Evolutionary conservation across 2,888 invertebrate genomes (phyloP).

Genomic region (Agrilus cyanescens): DNA sequence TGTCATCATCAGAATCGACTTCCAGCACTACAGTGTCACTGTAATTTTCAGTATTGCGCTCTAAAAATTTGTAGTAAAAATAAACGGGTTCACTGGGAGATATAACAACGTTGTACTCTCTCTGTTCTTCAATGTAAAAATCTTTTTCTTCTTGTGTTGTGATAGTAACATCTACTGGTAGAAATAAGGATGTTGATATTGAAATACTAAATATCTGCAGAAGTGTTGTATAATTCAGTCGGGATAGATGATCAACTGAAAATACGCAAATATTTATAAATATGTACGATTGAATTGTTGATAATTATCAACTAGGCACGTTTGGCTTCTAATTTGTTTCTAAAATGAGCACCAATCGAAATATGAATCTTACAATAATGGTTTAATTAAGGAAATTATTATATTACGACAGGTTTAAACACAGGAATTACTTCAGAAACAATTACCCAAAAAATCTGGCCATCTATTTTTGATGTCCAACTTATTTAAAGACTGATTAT

Average conservation of each 20-base stretch:
- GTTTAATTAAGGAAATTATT: too few relatives aligned
- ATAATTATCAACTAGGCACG: neutral
- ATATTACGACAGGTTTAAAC: too few relatives aligned
- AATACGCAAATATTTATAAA: constrained; percentile 10
- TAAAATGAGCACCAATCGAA: too few relatives aligned
- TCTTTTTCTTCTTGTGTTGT: constrained; percentile 42
- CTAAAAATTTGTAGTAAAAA: constrained; percentile 46
- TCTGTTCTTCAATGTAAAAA: constrained; percentile 39
- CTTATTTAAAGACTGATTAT: too few relatives aligned
- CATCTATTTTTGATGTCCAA: too few relatives aligned
- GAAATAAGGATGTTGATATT: constrained; percentile 50
- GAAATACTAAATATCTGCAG: constrained; percentile 46
- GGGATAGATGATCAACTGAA: neutral
- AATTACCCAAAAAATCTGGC: too few relatives aligned
- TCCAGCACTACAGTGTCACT: constrained; percentile 43
- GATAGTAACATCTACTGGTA: constrained; percentile 43
- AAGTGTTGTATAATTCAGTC: too few relatives aligned
- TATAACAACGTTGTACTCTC: constrained; percentile 23
- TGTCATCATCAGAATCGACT: constrained; percentile 51
- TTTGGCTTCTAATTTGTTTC: too few relatives aligned
- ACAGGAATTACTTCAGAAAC: too few relatives aligned
- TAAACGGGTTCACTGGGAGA: constrained; percentile 44
- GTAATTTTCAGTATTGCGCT: constrained; percentile 23
- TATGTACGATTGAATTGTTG: neutral
- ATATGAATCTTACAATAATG: too few relatives aligned